phyloP scores from a whole-genome alignment of 37 sponge, comb jelly and placozoan genomes.

The Theonella swinhoei region DNA sequence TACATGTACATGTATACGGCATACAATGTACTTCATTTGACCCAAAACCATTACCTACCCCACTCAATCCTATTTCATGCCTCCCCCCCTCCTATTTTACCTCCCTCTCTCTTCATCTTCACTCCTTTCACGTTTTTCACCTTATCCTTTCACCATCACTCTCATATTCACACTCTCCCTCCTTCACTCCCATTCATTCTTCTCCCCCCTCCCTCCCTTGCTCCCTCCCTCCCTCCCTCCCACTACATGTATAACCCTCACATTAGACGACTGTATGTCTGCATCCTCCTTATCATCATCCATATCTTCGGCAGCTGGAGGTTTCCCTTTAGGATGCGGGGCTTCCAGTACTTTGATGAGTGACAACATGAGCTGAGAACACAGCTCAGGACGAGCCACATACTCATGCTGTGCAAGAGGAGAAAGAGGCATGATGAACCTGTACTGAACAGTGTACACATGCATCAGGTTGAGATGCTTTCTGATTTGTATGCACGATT shows the following conservation, averaged over 20 bases:
- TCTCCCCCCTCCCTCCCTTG: conserved; percentile 11
- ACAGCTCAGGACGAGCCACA: conserved; percentile 54
- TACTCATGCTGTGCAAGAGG: conserved; percentile 46
- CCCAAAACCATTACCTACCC: neutral
- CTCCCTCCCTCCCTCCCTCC: neutral
- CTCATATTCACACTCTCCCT: neutral
- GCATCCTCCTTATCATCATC: conserved; percentile 9
- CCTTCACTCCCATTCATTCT: neutral
- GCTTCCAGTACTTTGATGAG: conserved; percentile 66
- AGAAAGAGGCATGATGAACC: neutral
- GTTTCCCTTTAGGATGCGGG: conserved; percentile 51
- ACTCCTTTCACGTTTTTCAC: neutral
- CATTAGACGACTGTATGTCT: neutral
- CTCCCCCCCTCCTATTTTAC: neutral
- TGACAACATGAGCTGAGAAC: conserved; percentile 48
- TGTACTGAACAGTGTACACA: too few species aligned
- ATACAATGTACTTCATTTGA: too few species aligned
- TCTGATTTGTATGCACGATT: too few species aligned
- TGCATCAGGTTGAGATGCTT: too few species aligned
- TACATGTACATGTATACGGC: too few species aligned
- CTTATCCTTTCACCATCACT: neutral
- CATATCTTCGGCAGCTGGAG: conserved; percentile 50
- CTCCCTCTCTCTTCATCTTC: neutral
- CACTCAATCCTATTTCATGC: neutral
- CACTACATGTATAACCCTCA: neutral